phyloP scores from a whole-genome alignment of 2,888 invertebrate species.

The Acleris laterana region DNA sequence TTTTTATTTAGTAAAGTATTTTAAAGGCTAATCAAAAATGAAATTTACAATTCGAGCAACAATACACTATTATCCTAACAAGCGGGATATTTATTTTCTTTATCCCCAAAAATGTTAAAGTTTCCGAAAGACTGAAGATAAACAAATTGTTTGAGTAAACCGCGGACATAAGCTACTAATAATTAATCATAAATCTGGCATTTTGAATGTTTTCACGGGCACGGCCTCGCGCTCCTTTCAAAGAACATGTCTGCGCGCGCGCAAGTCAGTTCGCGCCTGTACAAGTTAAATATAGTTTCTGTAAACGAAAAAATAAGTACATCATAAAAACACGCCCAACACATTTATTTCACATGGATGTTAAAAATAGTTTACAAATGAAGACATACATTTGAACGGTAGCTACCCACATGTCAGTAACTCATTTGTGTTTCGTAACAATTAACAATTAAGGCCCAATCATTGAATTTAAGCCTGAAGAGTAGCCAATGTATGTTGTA shows the following conservation, averaged over 20 bases:
- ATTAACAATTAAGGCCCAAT: no score
- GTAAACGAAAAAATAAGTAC: slow-evolving; percentile 30
- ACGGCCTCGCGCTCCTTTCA: slow-evolving; percentile 35
- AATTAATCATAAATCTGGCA: slow-evolving; percentile 8
- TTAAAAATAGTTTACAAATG: slow-evolving; percentile 12
- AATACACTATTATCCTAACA: no score
- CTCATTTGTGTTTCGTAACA: no score
- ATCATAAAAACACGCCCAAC: slow-evolving; percentile 14
- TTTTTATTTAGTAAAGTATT: no score
- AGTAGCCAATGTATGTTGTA: no score
- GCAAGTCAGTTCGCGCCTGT: slow-evolving; percentile 28
- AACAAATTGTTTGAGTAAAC: no score
- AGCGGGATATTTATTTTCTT: no score
- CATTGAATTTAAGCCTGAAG: no score
- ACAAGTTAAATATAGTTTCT: slow-evolving; percentile 36
- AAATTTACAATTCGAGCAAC: no score
- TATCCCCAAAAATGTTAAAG: no score
- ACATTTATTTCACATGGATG: slow-evolving; percentile 13
- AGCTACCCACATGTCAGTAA: neutral
- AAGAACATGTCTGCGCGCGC: slow-evolving; percentile 26
- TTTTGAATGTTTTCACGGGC: slow-evolving; percentile 30
- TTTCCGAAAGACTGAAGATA: no score
- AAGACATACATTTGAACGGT: neutral
- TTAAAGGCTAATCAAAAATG: no score
- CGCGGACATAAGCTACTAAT: neutral